Conservation (phyloP, 2,113 vertebrate genomes). For the Semicossyphus pulcher region DNA sequence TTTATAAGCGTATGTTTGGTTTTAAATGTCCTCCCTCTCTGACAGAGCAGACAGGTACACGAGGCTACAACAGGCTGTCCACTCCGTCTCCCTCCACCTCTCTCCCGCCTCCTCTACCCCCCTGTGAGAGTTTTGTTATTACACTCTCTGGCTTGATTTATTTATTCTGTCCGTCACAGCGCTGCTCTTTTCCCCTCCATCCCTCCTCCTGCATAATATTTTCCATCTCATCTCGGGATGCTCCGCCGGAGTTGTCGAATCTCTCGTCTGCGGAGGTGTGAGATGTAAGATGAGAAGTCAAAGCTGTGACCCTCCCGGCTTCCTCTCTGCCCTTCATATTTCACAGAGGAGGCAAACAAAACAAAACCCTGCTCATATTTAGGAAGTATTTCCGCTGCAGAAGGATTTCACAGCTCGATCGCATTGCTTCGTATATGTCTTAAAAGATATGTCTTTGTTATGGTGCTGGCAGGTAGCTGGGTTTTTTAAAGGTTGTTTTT, state of each 20-base stretch:
- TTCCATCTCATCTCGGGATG: constrained; percentile 42
- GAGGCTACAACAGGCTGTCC: background rate
- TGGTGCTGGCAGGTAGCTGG: no score
- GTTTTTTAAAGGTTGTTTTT: no score
- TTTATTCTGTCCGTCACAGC: constrained; percentile 53
- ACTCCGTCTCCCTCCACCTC: background rate
- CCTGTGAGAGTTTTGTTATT: constrained; percentile 20
- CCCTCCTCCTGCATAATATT: constrained; percentile 24
- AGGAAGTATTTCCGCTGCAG: background rate
- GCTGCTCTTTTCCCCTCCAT: background rate
- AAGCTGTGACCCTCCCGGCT: background rate
- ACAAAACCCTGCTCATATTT: background rate
- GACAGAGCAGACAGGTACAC: constrained; percentile 15
- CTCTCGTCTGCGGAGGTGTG: constrained; percentile 32
- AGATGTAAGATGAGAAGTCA: constrained; percentile 13
- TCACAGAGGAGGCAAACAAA: constrained; percentile 17
- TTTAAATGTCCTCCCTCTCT: background rate
- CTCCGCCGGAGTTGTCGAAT: constrained; percentile 20
- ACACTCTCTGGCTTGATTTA: constrained; percentile 32
- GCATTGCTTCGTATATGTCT: no score
- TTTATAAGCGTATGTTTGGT: no score
- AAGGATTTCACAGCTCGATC: no score
- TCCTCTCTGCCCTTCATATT: constrained; percentile 27
- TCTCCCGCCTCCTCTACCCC: constrained; percentile 1
- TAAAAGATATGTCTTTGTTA: no score